Base-by-base conservation (phyloP, 2,113 vertebrate genomes). In the Nothoprocta perdicaria region DNA sequence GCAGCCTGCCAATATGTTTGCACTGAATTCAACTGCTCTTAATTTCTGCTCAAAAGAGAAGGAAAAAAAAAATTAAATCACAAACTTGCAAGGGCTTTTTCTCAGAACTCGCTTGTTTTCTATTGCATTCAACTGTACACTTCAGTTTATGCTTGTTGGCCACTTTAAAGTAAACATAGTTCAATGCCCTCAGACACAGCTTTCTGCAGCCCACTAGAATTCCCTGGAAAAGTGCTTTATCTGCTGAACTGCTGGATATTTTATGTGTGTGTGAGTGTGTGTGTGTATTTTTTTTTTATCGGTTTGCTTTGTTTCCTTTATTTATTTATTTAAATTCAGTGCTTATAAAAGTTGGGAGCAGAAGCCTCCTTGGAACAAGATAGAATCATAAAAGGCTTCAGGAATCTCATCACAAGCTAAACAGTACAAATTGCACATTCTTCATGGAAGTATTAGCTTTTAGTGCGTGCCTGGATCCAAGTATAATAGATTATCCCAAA, bases 381-480 rank as follows among this genome's bases (percentile, higher is more conserved):
- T 3, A 95, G 94, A 97, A 96, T 96, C 96, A 95, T 98, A 96
- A 98, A 98, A 97, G 96, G 88, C 96, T 98, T 97, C 92, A 97
- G 96, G 96, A 97, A 97, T 97, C 96, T 97, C 94, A 93, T 98
- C 96, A 97, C 95, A 96, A 96, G 95, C 95, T 97, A 97, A 97
- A 97, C 97, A 97, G 96, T 97, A 97, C 97, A 97, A 98, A 98
- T 96, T 96, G 84, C 96, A 97, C 97, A 98, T 98, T 98, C 97
- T 98, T 97, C 94, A 95, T 97, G 96, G 96, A 97, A 97, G 97
- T 97, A 98, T 97, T 97, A 97, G 95, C 84, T 96, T 97, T 97
- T 97, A 96, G 96, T 97, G 93, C 93, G 94, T 97, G 97, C 95
- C 96, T 97, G 95, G 93, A 97, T 97, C 97, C 94, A 97, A 96